phyloP scores from a whole-genome alignment of 1,140 invertebrate species.

The Andricus grossulariae region DNA sequence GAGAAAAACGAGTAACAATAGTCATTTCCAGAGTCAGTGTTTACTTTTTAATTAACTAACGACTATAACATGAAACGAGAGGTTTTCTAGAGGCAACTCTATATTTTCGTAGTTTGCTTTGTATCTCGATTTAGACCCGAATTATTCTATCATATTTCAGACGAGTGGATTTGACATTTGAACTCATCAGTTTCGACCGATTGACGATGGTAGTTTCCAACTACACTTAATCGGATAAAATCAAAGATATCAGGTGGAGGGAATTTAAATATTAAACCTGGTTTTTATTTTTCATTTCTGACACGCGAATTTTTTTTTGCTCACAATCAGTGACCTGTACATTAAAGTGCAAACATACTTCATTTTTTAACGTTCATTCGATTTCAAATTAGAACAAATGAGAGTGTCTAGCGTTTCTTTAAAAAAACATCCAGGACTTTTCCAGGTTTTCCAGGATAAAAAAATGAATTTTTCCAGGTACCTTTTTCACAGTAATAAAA shows the following conservation, averaged over 20 bases:
- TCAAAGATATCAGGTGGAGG: neutral
- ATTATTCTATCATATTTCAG: conserved; percentile 26
- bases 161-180: conserved; percentile 22
- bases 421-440: no score
- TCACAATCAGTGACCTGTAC: no score
- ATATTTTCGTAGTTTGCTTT: conserved; percentile 5
- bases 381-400: no score
- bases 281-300: neutral
- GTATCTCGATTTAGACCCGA: conserved; percentile 7
- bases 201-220: neutral
- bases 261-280: neutral
- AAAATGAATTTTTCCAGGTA: no score
- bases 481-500: no score
- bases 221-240: neutral
- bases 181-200: conserved; percentile 22
- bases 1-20: neutral
- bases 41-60: conserved; percentile 22
- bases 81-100: no score
- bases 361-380: no score
- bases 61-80: neutral
- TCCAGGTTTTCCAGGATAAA: no score
- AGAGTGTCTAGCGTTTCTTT: no score
- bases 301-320: neutral
- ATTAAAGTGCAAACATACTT: no score
- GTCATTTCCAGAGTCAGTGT: neutral